A percentile compares a stretch with the other conserved stretches of the same genome.
Evolutionary conservation across 2,797 vertebrate genomes (phyloP).

Genomic region (Pygocentrus nattereri): DNA sequence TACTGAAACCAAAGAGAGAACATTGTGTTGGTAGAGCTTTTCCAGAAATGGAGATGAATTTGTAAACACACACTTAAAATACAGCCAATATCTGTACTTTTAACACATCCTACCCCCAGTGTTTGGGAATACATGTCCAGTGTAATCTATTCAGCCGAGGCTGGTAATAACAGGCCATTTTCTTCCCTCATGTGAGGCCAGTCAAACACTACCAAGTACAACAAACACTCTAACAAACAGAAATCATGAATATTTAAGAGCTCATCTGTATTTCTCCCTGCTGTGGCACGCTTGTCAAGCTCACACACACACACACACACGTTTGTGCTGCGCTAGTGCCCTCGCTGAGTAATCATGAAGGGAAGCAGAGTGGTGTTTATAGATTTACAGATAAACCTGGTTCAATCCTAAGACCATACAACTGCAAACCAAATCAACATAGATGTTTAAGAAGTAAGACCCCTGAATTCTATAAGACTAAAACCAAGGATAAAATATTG

Average conservation of each 20-base stretch:
- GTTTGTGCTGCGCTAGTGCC: neutral
- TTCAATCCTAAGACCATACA: neutral
- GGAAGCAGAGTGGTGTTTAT: neutral
- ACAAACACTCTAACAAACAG: neutral
- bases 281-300: neutral
- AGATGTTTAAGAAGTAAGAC: neutral
- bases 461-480: neutral
- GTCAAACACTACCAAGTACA: neutral
- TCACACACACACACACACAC: neutral
- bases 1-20: neutral
- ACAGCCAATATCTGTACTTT: neutral
- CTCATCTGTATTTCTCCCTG: neutral
- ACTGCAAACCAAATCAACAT: neutral
- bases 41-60: neutral
- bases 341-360: neutral
- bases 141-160: neutral
- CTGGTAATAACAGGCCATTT: neutral
- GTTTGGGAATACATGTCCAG: too few relatives aligned
- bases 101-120: neutral
- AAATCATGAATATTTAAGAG: slow-evolving; percentile 1
- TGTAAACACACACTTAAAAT: neutral
- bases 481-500: too few relatives aligned
- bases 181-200: neutral
- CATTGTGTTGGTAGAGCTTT: neutral
- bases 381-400: neutral